phyloP scores from a whole-genome alignment of 2,888 invertebrate species.

The Beris chalybata region DNA sequence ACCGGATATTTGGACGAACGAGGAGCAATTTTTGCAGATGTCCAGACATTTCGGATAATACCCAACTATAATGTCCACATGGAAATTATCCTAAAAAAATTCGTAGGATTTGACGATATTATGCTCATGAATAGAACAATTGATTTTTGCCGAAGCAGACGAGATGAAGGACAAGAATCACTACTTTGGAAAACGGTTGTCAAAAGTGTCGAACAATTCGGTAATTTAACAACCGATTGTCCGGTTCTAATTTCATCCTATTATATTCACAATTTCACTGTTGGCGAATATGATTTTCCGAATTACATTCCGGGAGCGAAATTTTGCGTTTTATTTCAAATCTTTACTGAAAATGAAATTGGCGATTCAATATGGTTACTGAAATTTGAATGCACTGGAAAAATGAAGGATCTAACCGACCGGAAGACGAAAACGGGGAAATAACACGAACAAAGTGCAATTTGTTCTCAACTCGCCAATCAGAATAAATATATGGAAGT shows the following conservation, averaged over 20 bases:
- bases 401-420: no score
- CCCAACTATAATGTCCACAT: neutral
- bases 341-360: conserved; percentile 11
- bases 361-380: neutral
- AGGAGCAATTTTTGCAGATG: no score
- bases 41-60: no score
- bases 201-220: neutral
- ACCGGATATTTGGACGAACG: no score
- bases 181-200: neutral
- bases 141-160: neutral
- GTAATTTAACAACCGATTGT: neutral
- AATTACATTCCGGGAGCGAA: conserved; percentile 2
- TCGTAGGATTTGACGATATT: neutral
- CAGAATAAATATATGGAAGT: no score
- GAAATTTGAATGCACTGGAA: neutral
- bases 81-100: neutral
- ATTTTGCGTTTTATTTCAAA: neutral
- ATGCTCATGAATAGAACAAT: conserved; percentile 2
- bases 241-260: neutral
- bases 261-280: neutral
- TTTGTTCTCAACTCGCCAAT: no score
- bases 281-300: neutral
- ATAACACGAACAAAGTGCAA: no score
- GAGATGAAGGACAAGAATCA: neutral
- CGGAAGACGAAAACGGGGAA: no score